phyloP scores from a whole-genome alignment of 2,888 invertebrate species.

The Microctonus brassicae region DNA sequence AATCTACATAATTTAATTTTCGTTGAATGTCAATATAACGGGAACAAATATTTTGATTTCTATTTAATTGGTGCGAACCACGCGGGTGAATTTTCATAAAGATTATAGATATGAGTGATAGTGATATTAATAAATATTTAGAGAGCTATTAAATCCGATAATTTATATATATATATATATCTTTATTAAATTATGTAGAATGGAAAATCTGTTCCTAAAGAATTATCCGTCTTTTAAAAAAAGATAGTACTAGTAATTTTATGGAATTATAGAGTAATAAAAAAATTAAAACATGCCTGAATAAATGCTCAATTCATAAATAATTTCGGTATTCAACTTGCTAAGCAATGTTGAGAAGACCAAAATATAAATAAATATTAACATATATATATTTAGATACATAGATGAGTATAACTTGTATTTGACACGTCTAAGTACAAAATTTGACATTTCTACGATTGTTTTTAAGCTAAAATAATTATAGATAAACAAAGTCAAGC shows the following conservation, averaged over 20 bases:
- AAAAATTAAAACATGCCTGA: conserved; percentile 43
- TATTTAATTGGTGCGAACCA: neutral
- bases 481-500: neutral
- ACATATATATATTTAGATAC: no score
- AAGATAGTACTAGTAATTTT: neutral
- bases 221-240: neutral
- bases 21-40: neutral
- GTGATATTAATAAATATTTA: neutral
- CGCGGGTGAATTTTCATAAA: neutral
- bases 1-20: neutral
- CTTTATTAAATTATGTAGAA: no score
- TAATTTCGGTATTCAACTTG: conserved; percentile 24
- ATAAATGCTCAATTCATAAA: conserved; percentile 48
- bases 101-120: neutral
- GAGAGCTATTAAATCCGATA: no score
- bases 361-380: conserved; percentile 24
- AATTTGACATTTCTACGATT: neutral
- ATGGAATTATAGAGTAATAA: neutral
- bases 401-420: neutral
- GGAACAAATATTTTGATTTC: neutral
- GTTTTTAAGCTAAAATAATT: neutral
- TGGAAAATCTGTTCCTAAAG: no score
- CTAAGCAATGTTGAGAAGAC: conserved; percentile 36
- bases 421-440: neutral
- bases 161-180: no score